These are phyloP conservation scores for Lasioglossum lativentre DNA, from an alignment of 2,888 invertebrate species.

Conservation along the genomic window DNA sequence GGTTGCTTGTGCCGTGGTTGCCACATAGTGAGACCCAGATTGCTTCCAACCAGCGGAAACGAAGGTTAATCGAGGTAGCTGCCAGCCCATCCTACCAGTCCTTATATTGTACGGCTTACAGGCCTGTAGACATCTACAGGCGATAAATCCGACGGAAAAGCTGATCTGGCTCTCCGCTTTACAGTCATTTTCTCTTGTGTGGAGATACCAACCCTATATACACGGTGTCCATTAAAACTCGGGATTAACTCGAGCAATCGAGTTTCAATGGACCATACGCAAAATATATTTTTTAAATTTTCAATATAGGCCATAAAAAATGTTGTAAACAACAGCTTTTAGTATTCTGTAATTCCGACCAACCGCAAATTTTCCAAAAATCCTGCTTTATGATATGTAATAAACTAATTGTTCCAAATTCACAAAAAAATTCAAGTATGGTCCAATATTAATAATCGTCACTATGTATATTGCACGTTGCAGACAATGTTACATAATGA, in stretches of 20 bases:
- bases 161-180: slow-evolving; percentile 60
- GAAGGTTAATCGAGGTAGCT: slow-evolving; percentile 61
- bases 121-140: slow-evolving; percentile 43
- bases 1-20: slow-evolving; percentile 53
- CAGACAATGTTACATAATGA: too few relatives aligned
- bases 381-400: too few relatives aligned
- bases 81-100: slow-evolving; percentile 29
- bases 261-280: background rate
- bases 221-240: background rate
- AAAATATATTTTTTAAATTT: too few relatives aligned
- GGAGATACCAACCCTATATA: background rate
- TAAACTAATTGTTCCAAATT: too few relatives aligned
- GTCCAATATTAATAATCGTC: too few relatives aligned
- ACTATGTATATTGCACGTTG: too few relatives aligned
- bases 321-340: too few relatives aligned
- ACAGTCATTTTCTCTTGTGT: slow-evolving; percentile 54
- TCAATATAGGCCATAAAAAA: too few relatives aligned
- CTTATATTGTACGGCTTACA: slow-evolving; percentile 31
- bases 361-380: too few relatives aligned
- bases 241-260: background rate
- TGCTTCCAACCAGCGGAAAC: slow-evolving; percentile 45
- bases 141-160: slow-evolving; percentile 58
- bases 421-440: too few relatives aligned
- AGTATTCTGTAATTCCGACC: too few relatives aligned
- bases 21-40: slow-evolving; percentile 46